A percentile compares a stretch with the other conserved stretches of the same genome.
Evolutionary conservation across 1,140 invertebrate species (phyloP).

Genomic region (Globodera ellingtonae): DNA sequence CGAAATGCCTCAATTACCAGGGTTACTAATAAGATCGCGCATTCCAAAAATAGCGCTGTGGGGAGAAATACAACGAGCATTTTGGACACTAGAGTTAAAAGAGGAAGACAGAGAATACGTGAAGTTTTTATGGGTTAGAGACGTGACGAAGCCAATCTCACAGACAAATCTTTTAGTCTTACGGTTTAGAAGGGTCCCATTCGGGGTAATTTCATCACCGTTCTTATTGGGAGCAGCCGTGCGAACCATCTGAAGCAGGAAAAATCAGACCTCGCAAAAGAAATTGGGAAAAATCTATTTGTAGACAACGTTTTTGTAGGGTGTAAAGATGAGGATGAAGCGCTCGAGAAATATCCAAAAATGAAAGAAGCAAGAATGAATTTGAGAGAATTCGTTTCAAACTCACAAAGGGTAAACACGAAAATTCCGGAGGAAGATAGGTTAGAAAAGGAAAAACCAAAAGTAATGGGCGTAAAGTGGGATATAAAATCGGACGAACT

Average conservation of each 20-base stretch:
- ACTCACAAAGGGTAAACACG: background rate
- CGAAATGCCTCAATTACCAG: background rate
- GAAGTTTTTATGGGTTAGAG: no score
- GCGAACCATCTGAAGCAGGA: background rate
- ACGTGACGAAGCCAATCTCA: background rate
- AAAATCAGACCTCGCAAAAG: background rate
- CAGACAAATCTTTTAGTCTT: no score
- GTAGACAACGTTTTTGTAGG: slow-evolving; percentile 7
- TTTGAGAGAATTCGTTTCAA: slow-evolving; percentile 7
- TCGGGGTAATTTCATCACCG: background rate
- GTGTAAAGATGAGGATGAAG: background rate
- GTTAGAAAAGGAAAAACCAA: background rate
- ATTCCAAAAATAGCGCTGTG: background rate
- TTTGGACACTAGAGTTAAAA: background rate
- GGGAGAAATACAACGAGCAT: background rate
- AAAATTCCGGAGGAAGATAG: slow-evolving; percentile 6
- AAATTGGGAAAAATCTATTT: background rate
- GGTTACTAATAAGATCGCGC: background rate
- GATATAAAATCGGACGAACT: background rate
- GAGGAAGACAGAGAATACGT: background rate
- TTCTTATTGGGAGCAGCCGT: background rate
- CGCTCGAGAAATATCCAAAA: background rate
- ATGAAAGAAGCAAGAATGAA: slow-evolving; percentile 17
- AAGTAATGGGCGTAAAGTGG: slow-evolving; percentile 10
- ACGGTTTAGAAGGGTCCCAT: background rate